Evolutionary conservation across 1,140 invertebrate genomes (phyloP).

Genomic region (Drosophila nigromelanica): DNA sequence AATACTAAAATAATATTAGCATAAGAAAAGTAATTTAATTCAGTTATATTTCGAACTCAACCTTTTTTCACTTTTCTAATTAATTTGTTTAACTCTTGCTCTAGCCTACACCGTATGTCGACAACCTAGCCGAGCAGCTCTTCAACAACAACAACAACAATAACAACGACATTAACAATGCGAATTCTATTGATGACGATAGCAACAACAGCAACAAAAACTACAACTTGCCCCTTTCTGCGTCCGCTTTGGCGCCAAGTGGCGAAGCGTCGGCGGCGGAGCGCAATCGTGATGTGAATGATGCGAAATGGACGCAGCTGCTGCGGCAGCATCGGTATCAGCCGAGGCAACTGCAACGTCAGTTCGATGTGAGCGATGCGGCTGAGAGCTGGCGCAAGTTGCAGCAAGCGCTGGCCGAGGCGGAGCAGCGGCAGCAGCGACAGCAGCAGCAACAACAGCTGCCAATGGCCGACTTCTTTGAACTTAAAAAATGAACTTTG

Average conservation of each 20-base stretch:
- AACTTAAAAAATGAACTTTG: slow-evolving; percentile 65
- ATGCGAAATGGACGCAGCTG: slow-evolving; percentile 58
- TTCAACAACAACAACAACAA: slow-evolving; percentile 47
- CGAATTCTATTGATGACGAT: slow-evolving; percentile 40
- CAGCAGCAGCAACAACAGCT: slow-evolving; percentile 35
- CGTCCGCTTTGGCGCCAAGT: slow-evolving; percentile 11
- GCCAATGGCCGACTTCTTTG: slow-evolving; percentile 51
- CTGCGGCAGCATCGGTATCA: slow-evolving; percentile 62
- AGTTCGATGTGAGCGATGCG: slow-evolving; percentile 43
- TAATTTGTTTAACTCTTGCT: neutral
- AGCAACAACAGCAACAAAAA: slow-evolving; percentile 32
- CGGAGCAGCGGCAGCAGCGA: slow-evolving; percentile 47
- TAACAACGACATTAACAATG: slow-evolving; percentile 33
- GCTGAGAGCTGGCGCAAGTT: slow-evolving; percentile 71
- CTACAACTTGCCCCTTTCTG: slow-evolving; percentile 32
- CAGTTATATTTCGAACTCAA: neutral
- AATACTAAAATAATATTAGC: too few species aligned
- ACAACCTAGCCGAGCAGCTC: slow-evolving; percentile 54
- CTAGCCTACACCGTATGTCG: slow-evolving; percentile 36
- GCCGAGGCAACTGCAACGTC: slow-evolving; percentile 46
- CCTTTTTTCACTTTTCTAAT: too few species aligned
- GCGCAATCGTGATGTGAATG: slow-evolving; percentile 25
- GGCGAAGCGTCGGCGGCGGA: slow-evolving; percentile 12
- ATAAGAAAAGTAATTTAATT: too few species aligned
- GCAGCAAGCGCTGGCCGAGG: slow-evolving; percentile 57